Evolutionary conservation across 92 coral and sea anemone genomes (phyloP), one percentile per base, ranked within the genome.

Genomic region (Virgularia gustaviana): DNA sequence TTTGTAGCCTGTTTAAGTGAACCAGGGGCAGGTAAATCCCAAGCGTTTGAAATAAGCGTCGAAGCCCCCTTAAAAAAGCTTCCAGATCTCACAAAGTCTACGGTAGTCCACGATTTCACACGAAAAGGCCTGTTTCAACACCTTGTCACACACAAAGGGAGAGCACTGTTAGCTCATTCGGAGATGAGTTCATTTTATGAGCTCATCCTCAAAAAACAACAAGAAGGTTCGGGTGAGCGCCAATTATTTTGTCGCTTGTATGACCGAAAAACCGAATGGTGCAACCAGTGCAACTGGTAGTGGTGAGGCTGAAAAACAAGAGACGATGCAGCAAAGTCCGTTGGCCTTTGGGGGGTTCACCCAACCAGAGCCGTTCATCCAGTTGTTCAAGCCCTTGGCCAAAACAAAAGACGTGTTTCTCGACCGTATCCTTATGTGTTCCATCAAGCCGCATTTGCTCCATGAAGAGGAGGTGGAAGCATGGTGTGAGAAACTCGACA

Each of bases 11-110:
- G 78, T 41, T 31, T 56, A 49, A 62, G 67, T 27, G 78, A 73
- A 55, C 78, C 54, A 57, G 53, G 32, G 11, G 67, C 67, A 22
- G 77, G 77, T 6, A 71, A 71, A 45, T 71, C 64, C 1, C 77
- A 58, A 58, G 65, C 65, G 3, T 58, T 58, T 25, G 65, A 58
- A 24, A 12, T 58, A n/a, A 34, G 37, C 6, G 34, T 58, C 13
- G 65, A 58, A 58, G 5, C 65, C 12, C 65, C 65, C 3, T 25
- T 47, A 3, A 47, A 47, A 25, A 19, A 47, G 6, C 22, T 47
- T 5, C 20, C 6, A 47, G 20, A 5, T 19, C 55, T 25, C 22
- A 25, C 18, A 25, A 19, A 47, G 55, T 47, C 55, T 15, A 25
- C 22, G 15, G 55, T 47, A 3, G 55, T 47, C 20, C 55, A 47